A percentile compares a stretch with the other conserved stretches of the same genome.
Conservation (phyloP, 2,888 invertebrate genomes). For the Endotricha flammealis region DNA sequence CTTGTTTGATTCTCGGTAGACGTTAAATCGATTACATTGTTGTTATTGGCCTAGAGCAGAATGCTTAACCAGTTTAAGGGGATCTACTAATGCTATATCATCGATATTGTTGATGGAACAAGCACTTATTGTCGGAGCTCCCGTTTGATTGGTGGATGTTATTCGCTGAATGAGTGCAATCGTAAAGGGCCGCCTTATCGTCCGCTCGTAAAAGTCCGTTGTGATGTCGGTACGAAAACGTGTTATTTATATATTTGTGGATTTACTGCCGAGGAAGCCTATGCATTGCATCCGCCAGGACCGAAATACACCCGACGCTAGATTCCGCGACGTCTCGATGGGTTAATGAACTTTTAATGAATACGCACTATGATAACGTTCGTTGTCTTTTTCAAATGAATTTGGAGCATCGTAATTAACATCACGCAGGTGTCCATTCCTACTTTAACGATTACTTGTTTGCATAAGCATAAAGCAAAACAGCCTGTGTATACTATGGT, state of each 20-base stretch:
- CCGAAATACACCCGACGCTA: slow-evolving; percentile 66
- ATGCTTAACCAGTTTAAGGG: slow-evolving; percentile 8
- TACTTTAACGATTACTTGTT: neutral
- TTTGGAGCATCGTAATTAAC: slow-evolving; percentile 3
- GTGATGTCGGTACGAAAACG: slow-evolving; percentile 43
- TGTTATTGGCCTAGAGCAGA: slow-evolving; percentile 17
- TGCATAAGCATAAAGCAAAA: too few relatives aligned
- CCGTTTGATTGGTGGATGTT: slow-evolving; percentile 1
- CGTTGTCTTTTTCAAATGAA: slow-evolving; percentile 4
- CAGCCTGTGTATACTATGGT: too few relatives aligned
- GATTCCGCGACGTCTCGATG: slow-evolving; percentile 74
- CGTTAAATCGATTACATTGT: slow-evolving; percentile 33
- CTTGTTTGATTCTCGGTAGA: slow-evolving; percentile 31
- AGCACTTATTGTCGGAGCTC: neutral
- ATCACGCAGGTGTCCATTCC: slow-evolving; percentile 3
- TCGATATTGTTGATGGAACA: neutral
- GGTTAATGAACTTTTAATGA: slow-evolving; percentile 61
- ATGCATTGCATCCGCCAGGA: slow-evolving; percentile 61
- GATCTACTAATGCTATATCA: slow-evolving; percentile 7
- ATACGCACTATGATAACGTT: slow-evolving; percentile 24
- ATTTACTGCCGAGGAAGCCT: slow-evolving; percentile 63
- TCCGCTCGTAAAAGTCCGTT: slow-evolving; percentile 51
- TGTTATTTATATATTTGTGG: slow-evolving; percentile 62
- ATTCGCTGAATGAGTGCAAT: slow-evolving; percentile 44
- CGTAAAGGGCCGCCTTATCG: slow-evolving; percentile 50